phyloP scores from a whole-genome alignment of 1,140 invertebrate genomes.

The Pseudobourletiella spinata region DNA sequence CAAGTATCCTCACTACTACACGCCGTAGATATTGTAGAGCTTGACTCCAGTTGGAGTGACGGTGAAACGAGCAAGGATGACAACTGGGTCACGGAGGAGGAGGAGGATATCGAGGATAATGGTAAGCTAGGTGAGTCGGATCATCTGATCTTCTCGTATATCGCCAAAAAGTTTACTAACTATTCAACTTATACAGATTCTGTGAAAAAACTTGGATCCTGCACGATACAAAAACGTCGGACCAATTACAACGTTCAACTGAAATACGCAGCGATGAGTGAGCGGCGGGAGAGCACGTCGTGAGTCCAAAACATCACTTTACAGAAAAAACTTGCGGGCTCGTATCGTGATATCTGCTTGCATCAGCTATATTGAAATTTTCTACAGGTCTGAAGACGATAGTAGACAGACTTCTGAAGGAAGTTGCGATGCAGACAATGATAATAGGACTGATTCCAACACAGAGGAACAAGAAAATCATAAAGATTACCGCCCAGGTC shows the following conservation, averaged over 20 bases:
- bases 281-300: too few relatives aligned
- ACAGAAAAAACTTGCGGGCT: too few relatives aligned
- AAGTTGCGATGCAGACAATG: constrained; percentile 61
- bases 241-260: too few relatives aligned
- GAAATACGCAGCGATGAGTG: background rate
- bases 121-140: background rate
- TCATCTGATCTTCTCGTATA: background rate
- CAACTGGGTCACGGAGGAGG: background rate
- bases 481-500: constrained; percentile 69
- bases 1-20: too few relatives aligned
- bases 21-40: too few relatives aligned
- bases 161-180: background rate
- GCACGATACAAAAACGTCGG: too few relatives aligned
- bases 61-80: background rate
- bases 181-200: too few relatives aligned
- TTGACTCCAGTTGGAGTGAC: too few relatives aligned
- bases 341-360: too few relatives aligned
- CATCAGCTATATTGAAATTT: background rate
- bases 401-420: background rate
- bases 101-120: background rate
- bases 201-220: too few relatives aligned
- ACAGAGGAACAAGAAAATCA: constrained; percentile 91
- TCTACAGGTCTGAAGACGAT: background rate
- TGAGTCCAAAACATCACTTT: background rate
- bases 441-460: too few relatives aligned